These are phyloP conservation scores for Perca schrenkii DNA, from an alignment of 2,113 vertebrate species.

Conservation along the genomic window DNA sequence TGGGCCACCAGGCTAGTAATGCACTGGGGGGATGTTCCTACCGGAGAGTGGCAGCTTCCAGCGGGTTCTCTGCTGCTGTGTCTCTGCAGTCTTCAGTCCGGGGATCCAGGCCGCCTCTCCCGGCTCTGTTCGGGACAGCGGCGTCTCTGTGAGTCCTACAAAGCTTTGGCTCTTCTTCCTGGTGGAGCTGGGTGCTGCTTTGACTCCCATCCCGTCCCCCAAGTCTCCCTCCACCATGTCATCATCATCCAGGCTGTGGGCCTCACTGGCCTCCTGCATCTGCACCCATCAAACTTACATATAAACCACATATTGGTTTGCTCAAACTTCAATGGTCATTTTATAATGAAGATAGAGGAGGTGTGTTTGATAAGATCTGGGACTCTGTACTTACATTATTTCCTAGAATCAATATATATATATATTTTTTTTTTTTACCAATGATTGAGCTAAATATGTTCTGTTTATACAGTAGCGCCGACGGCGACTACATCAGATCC, in stretches of 20 bases:
- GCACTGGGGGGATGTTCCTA: slow-evolving; percentile 52
- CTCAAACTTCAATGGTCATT: neutral
- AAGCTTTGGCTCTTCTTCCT: slow-evolving; percentile 30
- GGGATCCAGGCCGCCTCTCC: slow-evolving; percentile 54
- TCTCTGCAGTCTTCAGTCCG: slow-evolving; percentile 52
- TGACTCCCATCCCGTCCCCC: slow-evolving; percentile 86
- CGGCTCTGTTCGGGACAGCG: slow-evolving; percentile 10
- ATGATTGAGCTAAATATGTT: no score
- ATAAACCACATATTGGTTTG: neutral
- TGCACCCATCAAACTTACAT: neutral
- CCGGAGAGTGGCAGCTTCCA: slow-evolving; percentile 68
- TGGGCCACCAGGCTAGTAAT: no score
- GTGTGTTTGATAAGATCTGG: no score
- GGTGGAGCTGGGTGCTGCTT: slow-evolving; percentile 69
- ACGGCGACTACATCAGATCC: no score
- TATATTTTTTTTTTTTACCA: no score
- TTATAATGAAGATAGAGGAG: no score
- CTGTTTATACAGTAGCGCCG: no score
- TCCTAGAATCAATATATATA: no score
- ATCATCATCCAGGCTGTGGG: slow-evolving; percentile 84
- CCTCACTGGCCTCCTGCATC: slow-evolving; percentile 60
- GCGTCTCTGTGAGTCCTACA: slow-evolving; percentile 11
- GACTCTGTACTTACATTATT: no score
- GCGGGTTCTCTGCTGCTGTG: slow-evolving; percentile 11
- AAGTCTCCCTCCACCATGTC: slow-evolving; percentile 91